Evolutionary conservation across 2,797 vertebrate species (phyloP).

Genomic region (Propithecus deckenii): DNA sequence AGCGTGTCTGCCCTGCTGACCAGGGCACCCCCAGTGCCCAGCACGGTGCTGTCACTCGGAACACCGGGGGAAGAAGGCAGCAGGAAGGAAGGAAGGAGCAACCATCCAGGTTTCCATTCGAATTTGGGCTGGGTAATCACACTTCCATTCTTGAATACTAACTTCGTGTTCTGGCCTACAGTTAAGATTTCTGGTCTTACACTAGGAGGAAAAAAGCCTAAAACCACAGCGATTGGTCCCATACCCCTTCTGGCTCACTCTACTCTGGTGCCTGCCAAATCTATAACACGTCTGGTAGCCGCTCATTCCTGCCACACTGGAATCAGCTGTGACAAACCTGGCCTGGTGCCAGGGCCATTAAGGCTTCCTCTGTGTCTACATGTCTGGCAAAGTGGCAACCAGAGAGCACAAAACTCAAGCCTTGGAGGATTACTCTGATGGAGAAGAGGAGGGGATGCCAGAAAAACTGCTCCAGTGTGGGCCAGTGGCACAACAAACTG

Average conservation of each 20-base stretch:
- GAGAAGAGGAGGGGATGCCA: background rate
- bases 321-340: background rate
- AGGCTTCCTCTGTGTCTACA: background rate
- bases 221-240: background rate
- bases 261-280: background rate
- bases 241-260: background rate
- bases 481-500: background rate
- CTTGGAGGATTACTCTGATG: background rate
- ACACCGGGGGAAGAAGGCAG: background rate
- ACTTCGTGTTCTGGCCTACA: background rate
- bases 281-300: background rate
- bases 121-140: background rate
- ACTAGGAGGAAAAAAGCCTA: background rate
- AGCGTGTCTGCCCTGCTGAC: background rate
- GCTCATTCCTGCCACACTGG: background rate
- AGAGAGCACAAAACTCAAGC: background rate
- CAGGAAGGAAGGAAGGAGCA: background rate
- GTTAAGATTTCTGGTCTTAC: background rate
- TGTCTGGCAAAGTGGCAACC: constrained; percentile 18
- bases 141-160: background rate
- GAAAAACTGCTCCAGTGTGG: background rate
- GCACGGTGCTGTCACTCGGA: background rate
- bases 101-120: background rate
- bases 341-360: background rate
- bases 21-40: background rate